Conservation (phyloP, 2,113 vertebrate species). For the Mormyrus lacerda region DNA sequence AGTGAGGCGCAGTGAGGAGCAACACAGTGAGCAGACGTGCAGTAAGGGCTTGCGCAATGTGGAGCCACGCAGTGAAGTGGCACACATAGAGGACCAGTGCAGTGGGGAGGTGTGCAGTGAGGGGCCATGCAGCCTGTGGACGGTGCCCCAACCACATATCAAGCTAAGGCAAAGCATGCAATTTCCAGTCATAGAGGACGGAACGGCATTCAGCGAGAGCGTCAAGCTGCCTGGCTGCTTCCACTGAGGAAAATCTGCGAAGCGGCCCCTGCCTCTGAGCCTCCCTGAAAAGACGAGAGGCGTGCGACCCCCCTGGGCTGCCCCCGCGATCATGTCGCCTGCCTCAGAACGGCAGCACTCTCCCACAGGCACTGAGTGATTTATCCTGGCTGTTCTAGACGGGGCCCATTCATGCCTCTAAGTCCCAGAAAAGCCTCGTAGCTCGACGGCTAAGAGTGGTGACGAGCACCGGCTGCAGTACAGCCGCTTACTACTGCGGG, state of each 20-base stretch:
- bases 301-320: background rate
- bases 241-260: background rate
- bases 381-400: background rate
- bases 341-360: background rate
- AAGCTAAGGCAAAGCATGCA: background rate
- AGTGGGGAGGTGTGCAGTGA: background rate
- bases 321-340: background rate
- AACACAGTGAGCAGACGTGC: background rate
- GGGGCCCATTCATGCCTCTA: background rate
- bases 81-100: no score
- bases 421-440: background rate
- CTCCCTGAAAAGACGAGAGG: background rate
- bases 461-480: background rate
- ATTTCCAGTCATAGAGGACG: background rate
- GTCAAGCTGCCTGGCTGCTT: background rate
- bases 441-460: background rate
- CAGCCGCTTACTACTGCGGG: background rate
- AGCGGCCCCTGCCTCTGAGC: background rate
- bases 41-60: no score
- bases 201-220: background rate
- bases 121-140: background rate
- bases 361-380: background rate
- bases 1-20: background rate
- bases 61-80: background rate
- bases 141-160: background rate